Evolutionary conservation across 2,113 vertebrate genomes (phyloP).

Genomic region (Marmota flaviventris): DNA sequence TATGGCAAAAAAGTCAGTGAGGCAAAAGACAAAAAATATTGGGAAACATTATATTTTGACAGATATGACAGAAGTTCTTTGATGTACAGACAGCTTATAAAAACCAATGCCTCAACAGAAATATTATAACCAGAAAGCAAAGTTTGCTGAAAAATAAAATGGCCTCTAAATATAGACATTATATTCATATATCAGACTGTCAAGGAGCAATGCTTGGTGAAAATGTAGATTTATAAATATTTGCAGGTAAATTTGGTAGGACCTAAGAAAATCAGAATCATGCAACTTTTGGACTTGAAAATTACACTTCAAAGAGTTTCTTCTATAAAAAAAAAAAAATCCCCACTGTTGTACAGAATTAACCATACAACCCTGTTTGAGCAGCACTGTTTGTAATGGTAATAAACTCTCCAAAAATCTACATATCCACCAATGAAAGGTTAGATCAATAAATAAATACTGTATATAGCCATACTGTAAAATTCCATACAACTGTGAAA

Average conservation of each 20-base stretch:
- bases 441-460: slow-evolving; percentile 3
- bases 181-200: background rate
- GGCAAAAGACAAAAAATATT: background rate
- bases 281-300: background rate
- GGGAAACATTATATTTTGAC: background rate
- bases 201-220: background rate
- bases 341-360: background rate
- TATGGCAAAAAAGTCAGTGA: background rate
- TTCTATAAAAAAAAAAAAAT: background rate
- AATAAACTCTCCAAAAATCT: background rate
- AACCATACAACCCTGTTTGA: background rate
- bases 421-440: background rate
- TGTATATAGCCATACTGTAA: background rate
- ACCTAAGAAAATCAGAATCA: slow-evolving; percentile 34
- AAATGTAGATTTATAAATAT: slow-evolving; percentile 2
- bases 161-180: background rate
- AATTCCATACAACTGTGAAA: background rate
- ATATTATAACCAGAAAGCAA: background rate
- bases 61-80: background rate
- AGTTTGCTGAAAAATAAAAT: background rate
- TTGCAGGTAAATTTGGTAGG: background rate
- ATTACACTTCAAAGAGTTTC: background rate
- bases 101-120: background rate
- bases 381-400: background rate
- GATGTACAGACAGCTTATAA: background rate